phyloP scores from a whole-genome alignment of 2,888 invertebrate species.

The Microplitis manilae region DNA sequence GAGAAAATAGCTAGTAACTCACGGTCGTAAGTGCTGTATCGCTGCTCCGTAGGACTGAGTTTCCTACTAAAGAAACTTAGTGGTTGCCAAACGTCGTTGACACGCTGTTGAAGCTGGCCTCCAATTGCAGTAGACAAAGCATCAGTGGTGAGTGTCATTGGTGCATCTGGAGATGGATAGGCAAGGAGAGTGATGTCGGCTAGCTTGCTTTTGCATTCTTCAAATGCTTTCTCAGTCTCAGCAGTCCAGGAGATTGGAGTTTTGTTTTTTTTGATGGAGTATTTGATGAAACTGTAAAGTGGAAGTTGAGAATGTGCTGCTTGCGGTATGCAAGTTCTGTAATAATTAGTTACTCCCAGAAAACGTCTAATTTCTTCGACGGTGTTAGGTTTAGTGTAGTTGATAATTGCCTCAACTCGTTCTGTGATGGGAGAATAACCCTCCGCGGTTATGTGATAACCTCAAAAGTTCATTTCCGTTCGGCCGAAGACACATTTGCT shows the following conservation, averaged over 20 bases:
- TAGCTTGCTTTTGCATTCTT: slow-evolving; percentile 23
- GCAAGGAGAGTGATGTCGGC: slow-evolving; percentile 17
- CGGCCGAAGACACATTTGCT: no score
- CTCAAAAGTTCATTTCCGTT: no score
- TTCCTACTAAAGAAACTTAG: no score
- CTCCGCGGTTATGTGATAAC: no score
- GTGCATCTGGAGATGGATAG: slow-evolving; percentile 26
- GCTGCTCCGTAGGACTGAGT: no score
- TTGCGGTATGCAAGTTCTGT: slow-evolving; percentile 26
- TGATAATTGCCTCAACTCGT: no score
- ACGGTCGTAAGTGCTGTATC: no score
- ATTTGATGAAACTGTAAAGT: slow-evolving; percentile 29
- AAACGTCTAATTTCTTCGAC: slow-evolving; percentile 32
- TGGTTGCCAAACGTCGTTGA: no score
- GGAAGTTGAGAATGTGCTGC: slow-evolving; percentile 33
- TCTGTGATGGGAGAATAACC: no score
- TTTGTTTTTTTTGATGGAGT: no score
- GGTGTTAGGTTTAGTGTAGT: slow-evolving; percentile 10
- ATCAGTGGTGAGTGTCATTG: slow-evolving; percentile 26
- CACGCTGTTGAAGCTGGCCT: not conserved
- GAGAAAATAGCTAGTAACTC: slow-evolving; percentile 28
- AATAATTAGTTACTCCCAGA: slow-evolving; percentile 39
- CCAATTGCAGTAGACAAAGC: slow-evolving; percentile 20
- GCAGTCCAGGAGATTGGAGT: slow-evolving; percentile 26
- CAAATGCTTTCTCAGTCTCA: slow-evolving; percentile 16